These are phyloP conservation scores for Mycteria americana DNA, from an alignment of 2,797 vertebrate genomes.

Conservation along the genomic window DNA sequence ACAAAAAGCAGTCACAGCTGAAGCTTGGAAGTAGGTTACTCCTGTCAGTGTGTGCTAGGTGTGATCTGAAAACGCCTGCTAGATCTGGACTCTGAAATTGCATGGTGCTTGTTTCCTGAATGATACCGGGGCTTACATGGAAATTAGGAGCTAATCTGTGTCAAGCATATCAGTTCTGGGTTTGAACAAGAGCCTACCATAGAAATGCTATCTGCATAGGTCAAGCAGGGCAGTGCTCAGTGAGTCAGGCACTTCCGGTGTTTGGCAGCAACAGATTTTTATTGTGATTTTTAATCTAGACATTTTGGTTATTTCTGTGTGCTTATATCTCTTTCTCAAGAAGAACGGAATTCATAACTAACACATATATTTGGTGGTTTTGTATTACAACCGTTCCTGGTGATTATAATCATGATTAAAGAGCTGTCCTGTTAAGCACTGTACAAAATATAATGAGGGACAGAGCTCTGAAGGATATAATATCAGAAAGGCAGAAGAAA, in stretches of 20 bases:
- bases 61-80: neutral
- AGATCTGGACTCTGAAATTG: neutral
- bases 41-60: neutral
- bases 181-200: neutral
- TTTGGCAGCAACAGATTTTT: neutral
- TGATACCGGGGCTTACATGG: neutral
- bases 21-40: neutral
- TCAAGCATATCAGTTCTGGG: neutral
- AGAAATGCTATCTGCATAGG: neutral
- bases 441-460: neutral
- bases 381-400: neutral
- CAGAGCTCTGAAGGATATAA: neutral
- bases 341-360: neutral
- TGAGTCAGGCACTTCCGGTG: neutral
- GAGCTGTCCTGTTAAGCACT: neutral
- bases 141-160: neutral
- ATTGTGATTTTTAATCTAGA: neutral
- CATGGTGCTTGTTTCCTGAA: neutral
- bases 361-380: neutral
- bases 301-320: neutral
- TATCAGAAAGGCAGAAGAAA: neutral
- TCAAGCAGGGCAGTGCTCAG: neutral
- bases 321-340: neutral
- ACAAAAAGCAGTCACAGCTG: neutral
- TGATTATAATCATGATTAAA: neutral